phyloP scores from a whole-genome alignment of 1,140 invertebrate species.

The Brachionus koreanus region DNA sequence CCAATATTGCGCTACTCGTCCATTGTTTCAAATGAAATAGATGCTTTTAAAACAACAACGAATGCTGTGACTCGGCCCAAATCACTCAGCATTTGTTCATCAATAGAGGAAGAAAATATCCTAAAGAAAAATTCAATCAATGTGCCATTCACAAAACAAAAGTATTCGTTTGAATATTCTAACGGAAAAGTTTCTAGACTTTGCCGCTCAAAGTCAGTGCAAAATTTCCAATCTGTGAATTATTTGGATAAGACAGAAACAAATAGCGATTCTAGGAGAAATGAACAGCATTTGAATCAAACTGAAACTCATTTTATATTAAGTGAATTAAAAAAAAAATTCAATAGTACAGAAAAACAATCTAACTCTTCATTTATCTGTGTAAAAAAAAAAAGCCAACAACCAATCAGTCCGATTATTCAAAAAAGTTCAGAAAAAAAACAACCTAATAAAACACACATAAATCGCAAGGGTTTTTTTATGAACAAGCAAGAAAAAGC shows the following conservation, averaged over 20 bases:
- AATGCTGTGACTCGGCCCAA: neutral
- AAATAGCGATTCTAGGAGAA: neutral
- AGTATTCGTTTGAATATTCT: too few relatives aligned
- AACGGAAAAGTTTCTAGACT: too few relatives aligned
- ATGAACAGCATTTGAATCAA: neutral
- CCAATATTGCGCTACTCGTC: constrained; percentile 22
- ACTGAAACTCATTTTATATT: neutral
- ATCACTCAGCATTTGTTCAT: neutral
- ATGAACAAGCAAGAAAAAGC: constrained; percentile 57
- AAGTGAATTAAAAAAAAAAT: neutral
- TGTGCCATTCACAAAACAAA: neutral
- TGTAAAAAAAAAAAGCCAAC: neutral
- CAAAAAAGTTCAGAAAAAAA: neutral
- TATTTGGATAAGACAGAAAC: too few relatives aligned
- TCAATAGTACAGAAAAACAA: neutral
- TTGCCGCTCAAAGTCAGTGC: too few relatives aligned
- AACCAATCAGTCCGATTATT: neutral
- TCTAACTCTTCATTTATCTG: neutral
- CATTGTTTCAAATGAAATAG: neutral
- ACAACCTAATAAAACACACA: neutral
- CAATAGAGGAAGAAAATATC: neutral
- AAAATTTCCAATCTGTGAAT: too few relatives aligned
- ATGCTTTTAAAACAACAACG: neutral
- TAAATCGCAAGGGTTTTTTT: neutral
- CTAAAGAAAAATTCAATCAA: neutral